Evolutionary conservation across 2,113 vertebrate species (phyloP).

Genomic region (Haemorhous mexicanus): DNA sequence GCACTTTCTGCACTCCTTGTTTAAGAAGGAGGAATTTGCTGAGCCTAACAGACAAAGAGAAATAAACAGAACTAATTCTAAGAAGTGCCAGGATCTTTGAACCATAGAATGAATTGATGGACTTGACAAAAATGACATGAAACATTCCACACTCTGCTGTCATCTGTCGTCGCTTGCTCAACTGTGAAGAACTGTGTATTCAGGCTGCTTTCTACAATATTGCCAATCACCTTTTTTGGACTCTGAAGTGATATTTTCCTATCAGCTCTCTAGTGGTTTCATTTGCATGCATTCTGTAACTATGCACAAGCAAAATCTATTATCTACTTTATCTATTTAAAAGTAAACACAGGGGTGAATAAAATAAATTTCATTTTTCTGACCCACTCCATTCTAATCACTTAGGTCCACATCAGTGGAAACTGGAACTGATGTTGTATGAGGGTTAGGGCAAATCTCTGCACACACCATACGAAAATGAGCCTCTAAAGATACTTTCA

Average conservation of each 20-base stretch:
- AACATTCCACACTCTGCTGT: conserved; percentile 29
- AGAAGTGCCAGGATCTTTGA: neutral
- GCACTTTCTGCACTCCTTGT: conserved; percentile 32
- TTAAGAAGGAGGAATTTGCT: neutral
- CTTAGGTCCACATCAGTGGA: conserved; percentile 32
- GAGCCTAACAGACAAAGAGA: neutral
- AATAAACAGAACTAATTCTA: neutral
- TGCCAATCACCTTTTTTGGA: conserved; percentile 62
- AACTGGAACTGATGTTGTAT: conserved; percentile 51
- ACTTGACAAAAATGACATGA: conserved; percentile 16
- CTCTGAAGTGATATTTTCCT: conserved; percentile 68
- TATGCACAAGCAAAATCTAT: conserved; percentile 53
- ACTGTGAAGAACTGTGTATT: conserved; percentile 66
- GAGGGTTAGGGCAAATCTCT: conserved; percentile 55
- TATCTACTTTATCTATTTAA: conserved; percentile 61
- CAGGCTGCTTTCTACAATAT: conserved; percentile 56
- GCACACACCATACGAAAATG: conserved; percentile 62
- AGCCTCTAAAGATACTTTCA: conserved; percentile 72
- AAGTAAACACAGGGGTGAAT: conserved; percentile 61
- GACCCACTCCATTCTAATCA: conserved; percentile 49
- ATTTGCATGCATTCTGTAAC: conserved; percentile 70
- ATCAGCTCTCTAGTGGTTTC: conserved; percentile 33
- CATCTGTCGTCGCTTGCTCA: conserved; percentile 65
- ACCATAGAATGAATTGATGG: neutral
- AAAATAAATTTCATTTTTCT: conserved; percentile 60